Percentiles rank a stretch among this genome's conserved stretches.
Conservation (phyloP, 2,797 vertebrate genomes). For the Paedocypris micromegethes region DNA sequence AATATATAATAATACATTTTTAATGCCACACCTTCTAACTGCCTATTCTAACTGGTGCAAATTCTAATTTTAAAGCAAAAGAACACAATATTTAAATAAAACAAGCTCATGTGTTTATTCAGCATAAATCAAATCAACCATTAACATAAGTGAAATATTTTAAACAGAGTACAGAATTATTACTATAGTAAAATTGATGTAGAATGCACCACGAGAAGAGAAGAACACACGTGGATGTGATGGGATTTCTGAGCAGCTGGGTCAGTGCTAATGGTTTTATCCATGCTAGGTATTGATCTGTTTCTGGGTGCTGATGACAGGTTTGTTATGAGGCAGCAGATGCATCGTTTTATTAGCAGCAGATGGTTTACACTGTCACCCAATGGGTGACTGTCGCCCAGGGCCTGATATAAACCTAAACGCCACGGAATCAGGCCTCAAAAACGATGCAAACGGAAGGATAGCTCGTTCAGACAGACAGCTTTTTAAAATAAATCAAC, state of each 20-base stretch:
- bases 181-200: no score
- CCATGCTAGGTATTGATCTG: conserved; percentile 31
- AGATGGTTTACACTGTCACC: conserved; percentile 28
- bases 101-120: no score
- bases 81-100: no score
- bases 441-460: conserved; percentile 28
- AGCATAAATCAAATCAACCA: no score
- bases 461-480: conserved; percentile 39
- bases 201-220: background rate
- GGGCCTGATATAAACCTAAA: conserved; percentile 17
- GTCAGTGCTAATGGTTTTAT: conserved; percentile 7
- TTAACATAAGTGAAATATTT: no score
- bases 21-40: no score
- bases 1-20: no score
- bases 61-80: no score
- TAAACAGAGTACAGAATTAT: no score
- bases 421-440: conserved; percentile 3
- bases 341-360: conserved; percentile 21
- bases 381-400: conserved; percentile 10
- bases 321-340: conserved; percentile 22
- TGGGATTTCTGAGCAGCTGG: conserved; percentile 5
- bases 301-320: conserved; percentile 11
- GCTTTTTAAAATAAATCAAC: conserved; percentile 47
- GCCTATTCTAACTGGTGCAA: no score
- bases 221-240: background rate